phyloP scores from a whole-genome alignment of 2,113 vertebrate species.

The mouse (Mus musculus) region DNA sequence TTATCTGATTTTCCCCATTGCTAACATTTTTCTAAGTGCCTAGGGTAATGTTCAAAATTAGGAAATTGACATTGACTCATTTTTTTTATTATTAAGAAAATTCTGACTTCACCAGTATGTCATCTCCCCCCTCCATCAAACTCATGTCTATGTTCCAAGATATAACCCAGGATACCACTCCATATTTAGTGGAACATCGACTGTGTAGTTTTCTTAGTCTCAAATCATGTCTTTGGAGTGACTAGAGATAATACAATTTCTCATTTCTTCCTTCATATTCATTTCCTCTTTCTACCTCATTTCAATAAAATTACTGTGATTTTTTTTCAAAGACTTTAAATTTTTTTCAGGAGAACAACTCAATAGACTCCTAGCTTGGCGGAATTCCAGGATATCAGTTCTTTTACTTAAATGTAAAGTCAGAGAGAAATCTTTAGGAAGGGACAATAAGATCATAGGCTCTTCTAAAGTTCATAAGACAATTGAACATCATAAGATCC shows the following conservation, averaged over 20 bases:
- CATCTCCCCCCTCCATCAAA: background rate
- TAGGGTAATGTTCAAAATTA: background rate
- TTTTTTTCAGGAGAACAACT: background rate
- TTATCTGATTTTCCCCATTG: background rate
- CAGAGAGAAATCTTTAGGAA: constrained; percentile 57
- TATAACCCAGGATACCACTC: background rate
- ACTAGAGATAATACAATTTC: background rate
- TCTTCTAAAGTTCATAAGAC: constrained; percentile 43
- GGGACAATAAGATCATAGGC: constrained; percentile 1
- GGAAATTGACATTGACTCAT: background rate
- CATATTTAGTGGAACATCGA: background rate
- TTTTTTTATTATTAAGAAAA: constrained; percentile 18
- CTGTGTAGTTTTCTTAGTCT: constrained; percentile 34
- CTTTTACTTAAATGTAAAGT: constrained; percentile 44
- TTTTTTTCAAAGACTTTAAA: background rate
- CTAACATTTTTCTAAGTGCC: background rate
- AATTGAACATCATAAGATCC: background rate
- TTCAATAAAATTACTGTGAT: constrained; percentile 14
- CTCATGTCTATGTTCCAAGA: background rate
- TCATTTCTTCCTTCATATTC: background rate
- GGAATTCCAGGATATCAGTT: constrained; percentile 1
- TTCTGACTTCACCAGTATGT: background rate
- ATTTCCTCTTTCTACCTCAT: constrained; percentile 14
- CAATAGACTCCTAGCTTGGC: background rate
- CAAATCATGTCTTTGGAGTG: background rate